Conservation (phyloP, 2,888 invertebrate genomes). For the Caenorhabditis uteleia region DNA sequence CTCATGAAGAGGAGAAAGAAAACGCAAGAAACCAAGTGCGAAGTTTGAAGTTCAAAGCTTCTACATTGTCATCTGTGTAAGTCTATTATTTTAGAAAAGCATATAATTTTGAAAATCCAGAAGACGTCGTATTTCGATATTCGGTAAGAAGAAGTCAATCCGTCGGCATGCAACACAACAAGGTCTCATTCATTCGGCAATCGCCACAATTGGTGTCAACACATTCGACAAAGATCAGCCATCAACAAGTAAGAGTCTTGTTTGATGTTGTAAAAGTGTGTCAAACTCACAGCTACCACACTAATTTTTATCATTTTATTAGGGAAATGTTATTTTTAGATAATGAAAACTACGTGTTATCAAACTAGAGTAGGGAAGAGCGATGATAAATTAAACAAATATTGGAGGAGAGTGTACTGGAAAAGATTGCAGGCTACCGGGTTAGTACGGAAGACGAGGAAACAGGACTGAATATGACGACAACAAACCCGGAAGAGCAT, state of each 20-base stretch:
- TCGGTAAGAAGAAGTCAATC: conserved; percentile 33
- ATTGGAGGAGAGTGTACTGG: no score
- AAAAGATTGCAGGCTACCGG: no score
- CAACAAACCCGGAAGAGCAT: conserved; percentile 29
- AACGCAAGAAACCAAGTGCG: no score
- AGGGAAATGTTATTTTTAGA: conserved; percentile 36
- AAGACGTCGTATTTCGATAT: conserved; percentile 10
- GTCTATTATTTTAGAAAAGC: background rate
- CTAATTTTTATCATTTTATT: conserved; percentile 8
- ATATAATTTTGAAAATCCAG: background rate
- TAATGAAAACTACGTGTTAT: no score
- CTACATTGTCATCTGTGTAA: conserved; percentile 20
- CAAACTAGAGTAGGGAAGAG: no score
- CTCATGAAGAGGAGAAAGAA: conserved; percentile 56
- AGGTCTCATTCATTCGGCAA: conserved; percentile 48
- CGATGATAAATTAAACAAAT: no score
- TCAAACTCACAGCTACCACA: conserved; percentile 15
- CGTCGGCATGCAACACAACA: conserved; percentile 41
- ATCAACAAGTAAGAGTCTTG: no score
- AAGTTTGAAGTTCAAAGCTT: conserved; percentile 30
- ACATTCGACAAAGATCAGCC: conserved; percentile 29
- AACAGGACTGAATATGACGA: conserved; percentile 28
- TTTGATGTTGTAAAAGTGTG: conserved; percentile 23
- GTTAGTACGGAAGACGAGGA: no score
- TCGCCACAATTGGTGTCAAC: conserved; percentile 49